Conservation (phyloP, 1,140 invertebrate genomes). For the Conus betulinus region DNA sequence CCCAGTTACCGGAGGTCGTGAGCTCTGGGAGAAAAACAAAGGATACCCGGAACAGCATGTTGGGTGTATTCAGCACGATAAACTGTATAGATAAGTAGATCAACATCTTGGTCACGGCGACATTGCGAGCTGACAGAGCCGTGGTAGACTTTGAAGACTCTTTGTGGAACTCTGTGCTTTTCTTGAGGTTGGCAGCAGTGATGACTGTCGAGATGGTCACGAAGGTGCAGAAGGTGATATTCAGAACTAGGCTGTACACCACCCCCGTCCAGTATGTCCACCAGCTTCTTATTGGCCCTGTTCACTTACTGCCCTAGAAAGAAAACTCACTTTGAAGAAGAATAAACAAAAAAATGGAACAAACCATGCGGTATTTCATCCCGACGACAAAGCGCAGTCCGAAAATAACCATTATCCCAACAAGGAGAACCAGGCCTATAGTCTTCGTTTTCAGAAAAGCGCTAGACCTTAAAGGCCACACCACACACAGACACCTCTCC, state of each 20-base stretch:
- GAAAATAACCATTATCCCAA: not conserved
- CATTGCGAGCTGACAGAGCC: not conserved
- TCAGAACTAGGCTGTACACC: not conserved
- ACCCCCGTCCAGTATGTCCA: not conserved
- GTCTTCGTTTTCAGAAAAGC: constrained; percentile 4
- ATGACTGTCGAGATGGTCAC: not conserved
- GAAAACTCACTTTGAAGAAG: no score
- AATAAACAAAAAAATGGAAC: no score
- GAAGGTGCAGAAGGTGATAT: not conserved
- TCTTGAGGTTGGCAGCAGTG: not conserved
- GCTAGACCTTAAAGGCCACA: not conserved
- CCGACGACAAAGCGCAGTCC: not conserved
- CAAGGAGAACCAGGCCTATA: not conserved
- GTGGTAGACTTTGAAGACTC: not conserved
- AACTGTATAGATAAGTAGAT: not conserved
- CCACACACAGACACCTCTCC: constrained; percentile 19
- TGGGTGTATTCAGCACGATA: not conserved
- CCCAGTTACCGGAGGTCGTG: not conserved
- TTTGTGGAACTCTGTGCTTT: not conserved
- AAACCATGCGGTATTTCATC: not conserved
- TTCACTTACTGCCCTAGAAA: not conserved
- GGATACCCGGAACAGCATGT: not conserved
- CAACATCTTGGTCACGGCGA: not conserved
- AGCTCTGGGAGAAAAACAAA: not conserved
- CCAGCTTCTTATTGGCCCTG: not conserved